Conservation (phyloP, 2,888 invertebrate genomes). For the Netelia inedita region DNA sequence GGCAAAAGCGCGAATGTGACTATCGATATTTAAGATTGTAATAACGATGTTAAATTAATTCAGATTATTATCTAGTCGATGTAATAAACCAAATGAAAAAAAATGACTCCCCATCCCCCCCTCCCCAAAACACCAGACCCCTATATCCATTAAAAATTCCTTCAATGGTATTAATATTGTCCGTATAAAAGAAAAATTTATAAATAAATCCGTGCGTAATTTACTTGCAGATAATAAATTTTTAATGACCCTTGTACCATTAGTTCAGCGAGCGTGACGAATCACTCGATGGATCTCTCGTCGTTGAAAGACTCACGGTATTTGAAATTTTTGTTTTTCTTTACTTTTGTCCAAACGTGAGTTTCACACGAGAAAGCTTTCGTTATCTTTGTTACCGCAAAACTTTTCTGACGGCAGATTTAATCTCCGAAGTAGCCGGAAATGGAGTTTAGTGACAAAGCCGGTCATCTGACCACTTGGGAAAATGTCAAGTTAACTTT, state of each 20-base stretch:
- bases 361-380: neutral
- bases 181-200: conserved; percentile 52
- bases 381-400: neutral
- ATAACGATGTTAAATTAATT: conserved; percentile 69
- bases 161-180: conserved; percentile 55
- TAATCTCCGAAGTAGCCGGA: conserved; percentile 9
- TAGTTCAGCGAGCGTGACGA: neutral
- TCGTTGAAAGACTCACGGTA: conserved; percentile 14
- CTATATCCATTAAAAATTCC: conserved; percentile 53
- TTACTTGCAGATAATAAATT: conserved; percentile 17
- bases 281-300: neutral
- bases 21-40: conserved; percentile 68
- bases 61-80: conserved; percentile 68
- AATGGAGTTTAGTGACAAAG: neutral
- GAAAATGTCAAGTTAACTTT: conserved; percentile 46
- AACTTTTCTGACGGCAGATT: conserved; percentile 16
- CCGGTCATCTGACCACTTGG: conserved; percentile 9
- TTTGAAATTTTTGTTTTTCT: neutral
- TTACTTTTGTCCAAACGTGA: neutral
- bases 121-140: conserved; percentile 33
- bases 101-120: neutral
- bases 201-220: conserved; percentile 53
- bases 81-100: conserved; percentile 59
- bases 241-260: neutral
- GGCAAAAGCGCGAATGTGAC: conserved; percentile 45